Evolutionary conservation across 2,113 vertebrate genomes (phyloP).

Genomic region (Chitala chitala): DNA sequence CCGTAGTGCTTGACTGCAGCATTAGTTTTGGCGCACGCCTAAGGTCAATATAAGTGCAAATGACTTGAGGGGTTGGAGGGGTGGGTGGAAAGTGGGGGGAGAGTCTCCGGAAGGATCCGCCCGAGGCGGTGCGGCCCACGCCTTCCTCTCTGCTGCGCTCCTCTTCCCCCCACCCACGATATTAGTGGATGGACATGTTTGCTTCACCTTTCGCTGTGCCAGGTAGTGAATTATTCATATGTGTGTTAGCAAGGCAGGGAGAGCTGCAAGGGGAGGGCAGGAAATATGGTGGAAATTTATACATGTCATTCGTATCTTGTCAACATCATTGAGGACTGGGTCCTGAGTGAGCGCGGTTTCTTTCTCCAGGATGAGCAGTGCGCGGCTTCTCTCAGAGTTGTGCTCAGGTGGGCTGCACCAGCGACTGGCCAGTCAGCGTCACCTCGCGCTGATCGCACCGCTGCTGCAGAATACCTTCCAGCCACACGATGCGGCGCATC

Average conservation of each 20-base stretch:
- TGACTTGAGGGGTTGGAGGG: no score
- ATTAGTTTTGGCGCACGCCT: conserved; percentile 51
- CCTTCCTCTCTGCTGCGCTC: conserved; percentile 39
- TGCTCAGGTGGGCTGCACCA: background rate
- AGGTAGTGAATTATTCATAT: conserved; percentile 74
- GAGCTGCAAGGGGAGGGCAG: conserved; percentile 30
- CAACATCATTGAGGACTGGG: conserved; percentile 48
- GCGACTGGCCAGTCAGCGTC: background rate
- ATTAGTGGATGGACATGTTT: conserved; percentile 75
- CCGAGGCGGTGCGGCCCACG: background rate
- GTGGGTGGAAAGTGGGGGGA: no score
- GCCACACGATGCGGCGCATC: background rate
- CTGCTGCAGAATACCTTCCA: no score
- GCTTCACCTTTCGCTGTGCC: conserved; percentile 74
- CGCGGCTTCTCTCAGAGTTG: no score
- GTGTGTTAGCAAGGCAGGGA: conserved; percentile 52
- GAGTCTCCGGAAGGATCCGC: conserved; percentile 42
- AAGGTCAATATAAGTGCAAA: conserved; percentile 65
- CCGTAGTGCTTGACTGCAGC: conserved; percentile 41
- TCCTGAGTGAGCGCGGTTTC: no score
- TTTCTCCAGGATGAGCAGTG: no score
- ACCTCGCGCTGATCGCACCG: no score
- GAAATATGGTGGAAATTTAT: background rate
- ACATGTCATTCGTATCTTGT: conserved; percentile 37
- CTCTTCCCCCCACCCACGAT: conserved; percentile 60